These are phyloP conservation scores for Rynchops niger DNA, from an alignment of 2,113 vertebrate species.

Conservation along the genomic window DNA sequence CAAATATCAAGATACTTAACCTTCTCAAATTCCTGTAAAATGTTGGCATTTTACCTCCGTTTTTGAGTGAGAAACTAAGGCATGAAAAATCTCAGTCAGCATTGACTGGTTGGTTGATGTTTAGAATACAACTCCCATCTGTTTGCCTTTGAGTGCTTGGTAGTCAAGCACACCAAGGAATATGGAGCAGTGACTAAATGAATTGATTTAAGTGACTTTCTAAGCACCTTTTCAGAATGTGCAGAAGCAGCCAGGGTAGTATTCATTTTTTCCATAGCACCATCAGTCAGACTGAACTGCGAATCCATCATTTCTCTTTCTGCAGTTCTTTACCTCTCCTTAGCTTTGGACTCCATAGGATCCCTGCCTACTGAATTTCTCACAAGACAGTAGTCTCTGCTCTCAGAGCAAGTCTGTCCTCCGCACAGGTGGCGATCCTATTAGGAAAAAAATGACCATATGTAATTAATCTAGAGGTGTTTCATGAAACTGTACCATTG, in stretches of 20 bases:
- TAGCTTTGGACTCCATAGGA: not conserved
- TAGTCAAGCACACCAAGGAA: not conserved
- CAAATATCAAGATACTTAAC: not conserved
- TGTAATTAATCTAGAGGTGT: not conserved
- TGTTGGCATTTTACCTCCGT: not conserved
- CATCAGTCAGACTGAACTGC: not conserved
- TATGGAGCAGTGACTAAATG: not conserved
- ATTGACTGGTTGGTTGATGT: not conserved
- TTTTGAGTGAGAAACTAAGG: not conserved
- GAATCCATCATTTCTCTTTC: not conserved
- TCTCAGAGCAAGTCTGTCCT: not conserved
- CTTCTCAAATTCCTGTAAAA: not conserved
- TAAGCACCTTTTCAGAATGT: not conserved
- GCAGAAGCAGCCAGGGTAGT: not conserved
- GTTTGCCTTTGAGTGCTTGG: not conserved
- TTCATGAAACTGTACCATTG: not conserved
- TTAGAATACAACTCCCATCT: not conserved
- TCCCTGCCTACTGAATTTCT: not conserved
- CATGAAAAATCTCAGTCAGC: not conserved
- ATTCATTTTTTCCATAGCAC: not conserved
- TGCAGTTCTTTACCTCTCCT: not conserved
- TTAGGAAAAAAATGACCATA: not conserved
- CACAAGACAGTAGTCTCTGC: not conserved
- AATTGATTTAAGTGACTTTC: not conserved
- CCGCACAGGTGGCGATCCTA: not conserved